Evolutionary conservation across 2,113 vertebrate genomes (phyloP).

Genomic region (Limnothrissa miodon): DNA sequence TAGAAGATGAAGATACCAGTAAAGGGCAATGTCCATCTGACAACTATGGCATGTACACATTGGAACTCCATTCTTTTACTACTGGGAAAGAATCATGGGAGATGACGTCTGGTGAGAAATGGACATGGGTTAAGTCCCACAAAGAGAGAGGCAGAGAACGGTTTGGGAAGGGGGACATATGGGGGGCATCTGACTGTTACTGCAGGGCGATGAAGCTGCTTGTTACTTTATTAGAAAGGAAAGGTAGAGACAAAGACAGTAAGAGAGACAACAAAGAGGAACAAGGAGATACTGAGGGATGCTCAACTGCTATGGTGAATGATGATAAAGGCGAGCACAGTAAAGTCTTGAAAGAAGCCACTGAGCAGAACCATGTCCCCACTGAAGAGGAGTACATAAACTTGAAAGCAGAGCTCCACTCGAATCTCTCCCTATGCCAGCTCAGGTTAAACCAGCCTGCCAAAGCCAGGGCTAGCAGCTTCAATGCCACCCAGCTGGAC

Average conservation of each 20-base stretch:
- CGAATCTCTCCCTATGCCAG: slow-evolving; percentile 85
- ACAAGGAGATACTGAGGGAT: not conserved
- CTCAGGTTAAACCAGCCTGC: slow-evolving; percentile 75
- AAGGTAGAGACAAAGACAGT: not conserved
- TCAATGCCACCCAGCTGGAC: slow-evolving; percentile 74
- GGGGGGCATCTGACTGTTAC: slow-evolving; percentile 78
- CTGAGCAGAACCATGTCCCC: not conserved
- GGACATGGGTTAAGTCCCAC: slow-evolving; percentile 69
- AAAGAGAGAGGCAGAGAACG: slow-evolving; percentile 74
- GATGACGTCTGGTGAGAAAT: slow-evolving; percentile 73
- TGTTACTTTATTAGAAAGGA: slow-evolving; percentile 61
- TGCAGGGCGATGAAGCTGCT: slow-evolving; percentile 78
- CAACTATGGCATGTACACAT: slow-evolving; percentile 45
- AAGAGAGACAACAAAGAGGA: not conserved
- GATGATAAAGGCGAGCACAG: not conserved
- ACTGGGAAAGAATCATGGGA: slow-evolving; percentile 78
- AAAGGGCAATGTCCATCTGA: not conserved
- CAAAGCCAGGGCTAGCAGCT: slow-evolving; percentile 73
- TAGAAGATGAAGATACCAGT: not conserved
- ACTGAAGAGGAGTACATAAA: slow-evolving; percentile 61
- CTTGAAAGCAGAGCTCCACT: slow-evolving; percentile 74
- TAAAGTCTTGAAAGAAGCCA: not conserved
- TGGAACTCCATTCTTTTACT: slow-evolving; percentile 72
- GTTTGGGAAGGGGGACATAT: slow-evolving; percentile 75
- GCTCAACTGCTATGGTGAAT: not conserved